Conservation (phyloP, 37 sponge, comb jelly and placozoan species). For the Corticium candelabrum region DNA sequence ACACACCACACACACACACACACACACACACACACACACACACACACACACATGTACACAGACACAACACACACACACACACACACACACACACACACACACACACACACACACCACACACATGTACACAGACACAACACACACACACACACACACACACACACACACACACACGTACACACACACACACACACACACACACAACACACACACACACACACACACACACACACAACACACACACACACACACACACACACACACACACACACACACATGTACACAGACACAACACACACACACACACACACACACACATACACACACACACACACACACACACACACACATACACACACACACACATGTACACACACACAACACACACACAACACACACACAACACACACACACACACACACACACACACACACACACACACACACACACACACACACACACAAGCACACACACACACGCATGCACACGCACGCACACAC, state of each 20-base stretch:
- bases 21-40: slow-evolving; percentile 21
- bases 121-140: no score
- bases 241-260: slow-evolving; percentile 42
- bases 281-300: no score
- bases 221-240: no score
- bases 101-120: no score
- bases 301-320: slow-evolving; percentile 1
- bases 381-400: no score
- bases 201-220: no score
- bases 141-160: no score
- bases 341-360: slow-evolving; percentile 23
- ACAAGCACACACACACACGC: slow-evolving; percentile 28
- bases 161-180: slow-evolving; percentile 27
- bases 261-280: slow-evolving; percentile 15
- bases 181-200: slow-evolving; percentile 33
- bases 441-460: slow-evolving; percentile 39
- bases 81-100: slow-evolving; percentile 35
- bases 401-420: slow-evolving; percentile 27
- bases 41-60: slow-evolving; percentile 16
- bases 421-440: slow-evolving; percentile 37
- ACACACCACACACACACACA: slow-evolving; percentile 29
- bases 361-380: slow-evolving; percentile 33
- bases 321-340: slow-evolving; percentile 12
- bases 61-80: no score
- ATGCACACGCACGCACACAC: slow-evolving; percentile 29